phyloP scores from a whole-genome alignment of 2,888 invertebrate species.

The Automeris io region DNA sequence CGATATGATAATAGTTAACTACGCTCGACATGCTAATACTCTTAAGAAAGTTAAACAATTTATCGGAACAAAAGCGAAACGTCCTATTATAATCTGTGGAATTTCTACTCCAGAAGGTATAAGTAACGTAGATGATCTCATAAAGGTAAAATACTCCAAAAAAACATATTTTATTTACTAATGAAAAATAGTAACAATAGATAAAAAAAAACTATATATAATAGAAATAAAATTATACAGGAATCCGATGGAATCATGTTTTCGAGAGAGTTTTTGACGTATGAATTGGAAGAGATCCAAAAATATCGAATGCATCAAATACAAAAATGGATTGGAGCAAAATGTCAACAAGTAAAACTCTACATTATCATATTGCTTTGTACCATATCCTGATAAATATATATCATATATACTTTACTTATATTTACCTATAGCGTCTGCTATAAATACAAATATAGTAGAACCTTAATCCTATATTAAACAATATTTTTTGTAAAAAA shows the following conservation, averaged over 20 bases:
- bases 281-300: conserved; percentile 33
- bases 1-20: conserved; percentile 37
- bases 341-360: conserved; percentile 45
- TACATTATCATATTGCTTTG: conserved; percentile 1
- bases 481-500: too few relatives aligned
- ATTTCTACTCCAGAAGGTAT: conserved; percentile 33
- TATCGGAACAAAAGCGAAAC: conserved; percentile 22
- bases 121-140: conserved; percentile 32
- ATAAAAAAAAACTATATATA: neutral
- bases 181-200: neutral
- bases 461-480: too few relatives aligned
- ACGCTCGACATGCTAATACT: conserved; percentile 25
- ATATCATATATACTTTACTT: too few relatives aligned
- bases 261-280: conserved; percentile 45
- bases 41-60: conserved; percentile 26
- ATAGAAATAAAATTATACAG: conserved; percentile 25
- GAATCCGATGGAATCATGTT: conserved; percentile 49
- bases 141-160: conserved; percentile 25
- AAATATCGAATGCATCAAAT: conserved; percentile 34
- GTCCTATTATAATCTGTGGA: conserved; percentile 30
- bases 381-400: too few relatives aligned
- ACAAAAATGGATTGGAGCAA: conserved; percentile 48
- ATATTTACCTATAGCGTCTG: too few relatives aligned
- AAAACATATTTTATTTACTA: neutral
- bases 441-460: too few relatives aligned